Base-by-base conservation (phyloP, 1,140 invertebrate genomes). In the Araneus ventricosus region DNA sequence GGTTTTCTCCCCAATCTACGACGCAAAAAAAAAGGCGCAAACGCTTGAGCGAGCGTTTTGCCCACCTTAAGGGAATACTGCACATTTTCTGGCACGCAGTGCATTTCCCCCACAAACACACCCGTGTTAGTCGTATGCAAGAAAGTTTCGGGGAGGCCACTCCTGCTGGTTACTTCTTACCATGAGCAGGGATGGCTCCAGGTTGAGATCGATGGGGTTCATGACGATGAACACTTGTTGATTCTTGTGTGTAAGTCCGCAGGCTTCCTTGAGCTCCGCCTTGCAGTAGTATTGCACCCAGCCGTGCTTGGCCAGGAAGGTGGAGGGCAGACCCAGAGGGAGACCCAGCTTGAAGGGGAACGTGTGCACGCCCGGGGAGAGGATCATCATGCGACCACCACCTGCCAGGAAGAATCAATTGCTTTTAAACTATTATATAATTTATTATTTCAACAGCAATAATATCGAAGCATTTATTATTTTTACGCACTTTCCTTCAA, bases 201-300 rank as follows among this genome's bases (percentile, higher is more conserved):
- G 96, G 95, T 99, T 99, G 93, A 99, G 96, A 96, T 99, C 98
- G 92, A 99, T 98, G 1, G 98, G 98, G 95, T 98, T 99, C 98
- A 99, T 99, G 0, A 99, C 98, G 94, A 99, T 98, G 95, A 99
- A 99, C 8, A 99, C 98, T 96, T 99, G 98, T 95, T 99, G 98
- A 95, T 99, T 99, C 95, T 99, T 99, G 95, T 99, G 98, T 4
- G 98, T 98, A 17, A 99, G 95, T 4, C 98, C 98, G 94, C 97
- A 98, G 2, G 98, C 97, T 95, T 99, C 98, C 85, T 98, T 96
- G 1, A 99, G 96, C 2, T 98, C 98, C 10, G 98, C 98, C 95
- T 98, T 98, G 95, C 98, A 99, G 95, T 97, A 99, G 95, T 99
- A 99, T 95, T 99, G 98, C 4, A 99, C 98, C 98, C 98, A 99